Evolutionary conservation across 2,888 invertebrate species (phyloP), one percentile per base, ranked within the genome.

Genomic region (Ellobium chinense): DNA sequence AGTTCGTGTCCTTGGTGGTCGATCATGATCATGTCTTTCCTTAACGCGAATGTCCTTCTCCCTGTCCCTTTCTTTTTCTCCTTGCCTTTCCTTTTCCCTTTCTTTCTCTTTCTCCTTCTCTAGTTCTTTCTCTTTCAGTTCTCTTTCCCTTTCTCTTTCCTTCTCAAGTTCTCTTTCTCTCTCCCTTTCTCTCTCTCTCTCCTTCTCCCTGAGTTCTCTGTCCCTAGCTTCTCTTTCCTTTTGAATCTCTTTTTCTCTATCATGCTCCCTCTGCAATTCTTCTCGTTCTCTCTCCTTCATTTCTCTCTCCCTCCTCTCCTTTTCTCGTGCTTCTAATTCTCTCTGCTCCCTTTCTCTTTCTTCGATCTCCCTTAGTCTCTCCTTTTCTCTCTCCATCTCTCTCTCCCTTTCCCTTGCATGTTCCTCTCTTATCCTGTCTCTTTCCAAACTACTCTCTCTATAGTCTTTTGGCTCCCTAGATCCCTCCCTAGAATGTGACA

Each of bases 381-480:
- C 60, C 77, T 31, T 18, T 65, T 66, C 62, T 66, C 34, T 69
- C 31, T 86, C 83, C 37, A 84, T 84, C 60, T 84, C 78, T 75
- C 82, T 80, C n/a, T 86, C 85, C 60, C 85, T 76, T 36, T 70
- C 74, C 31, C 62, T 34, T 36, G 37, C 78, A 27, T 65, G 54
- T 4, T 58, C 56, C 72, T 56, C 54, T 62, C 58, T 36, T 54
- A 79, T 81, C n/a, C 77, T 54, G 7, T 84, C 79, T 65, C 80
- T 78, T 31, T 75, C 75, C 2, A 21, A 34, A 46, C 62, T 69
- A 0, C 54, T 70, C 34, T 86, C 84, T 31, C 80, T 66, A 39
- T 82, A 72, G 12, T 85, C 87, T 69, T 83, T 75, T 2, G 84
- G 80, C 37, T 87, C 87, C 27, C 83, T 79, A 12, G 85, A 83